Evolutionary conservation across 2,888 invertebrate genomes (phyloP).

Genomic region (Shargacucullia verbasci): DNA sequence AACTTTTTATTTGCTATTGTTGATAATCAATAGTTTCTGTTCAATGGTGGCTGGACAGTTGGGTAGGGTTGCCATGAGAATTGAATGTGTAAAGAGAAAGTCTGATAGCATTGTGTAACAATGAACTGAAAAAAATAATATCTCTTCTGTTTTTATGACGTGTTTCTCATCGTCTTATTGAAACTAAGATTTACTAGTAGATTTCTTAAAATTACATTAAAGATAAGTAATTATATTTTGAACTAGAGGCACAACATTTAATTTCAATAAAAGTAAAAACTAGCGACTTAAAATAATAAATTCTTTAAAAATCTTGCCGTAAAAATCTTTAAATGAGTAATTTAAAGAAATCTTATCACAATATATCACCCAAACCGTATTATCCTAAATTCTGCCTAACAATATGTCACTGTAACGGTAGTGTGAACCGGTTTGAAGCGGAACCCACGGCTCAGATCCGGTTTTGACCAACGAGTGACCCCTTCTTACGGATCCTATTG

Average conservation of each 20-base stretch:
- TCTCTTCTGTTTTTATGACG: background rate
- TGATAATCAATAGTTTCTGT: constrained; percentile 71
- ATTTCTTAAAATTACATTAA: no score
- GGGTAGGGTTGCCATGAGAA: constrained; percentile 56
- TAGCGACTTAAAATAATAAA: no score
- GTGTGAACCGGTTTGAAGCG: constrained; percentile 67
- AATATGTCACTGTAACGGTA: constrained; percentile 51
- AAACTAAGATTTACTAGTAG: no score
- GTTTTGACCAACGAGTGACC: constrained; percentile 80
- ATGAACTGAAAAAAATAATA: no score
- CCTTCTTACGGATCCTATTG: constrained; percentile 66
- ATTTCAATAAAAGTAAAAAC: no score
- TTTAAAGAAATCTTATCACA: constrained; percentile 1
- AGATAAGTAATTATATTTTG: no score
- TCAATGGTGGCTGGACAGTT: constrained; percentile 70
- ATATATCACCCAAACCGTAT: constrained; percentile 14
- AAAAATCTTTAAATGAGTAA: no score
- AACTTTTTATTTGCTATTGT: constrained; percentile 68
- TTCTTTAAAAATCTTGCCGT: no score
- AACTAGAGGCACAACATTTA: no score
- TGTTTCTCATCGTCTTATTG: no score
- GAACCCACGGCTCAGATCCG: constrained; percentile 73
- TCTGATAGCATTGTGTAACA: background rate
- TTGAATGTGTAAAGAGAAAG: constrained; percentile 36
- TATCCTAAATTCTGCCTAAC: constrained; percentile 22